phyloP scores from a whole-genome alignment of 2,113 vertebrate species.

The Lipotes vexillifer region DNA sequence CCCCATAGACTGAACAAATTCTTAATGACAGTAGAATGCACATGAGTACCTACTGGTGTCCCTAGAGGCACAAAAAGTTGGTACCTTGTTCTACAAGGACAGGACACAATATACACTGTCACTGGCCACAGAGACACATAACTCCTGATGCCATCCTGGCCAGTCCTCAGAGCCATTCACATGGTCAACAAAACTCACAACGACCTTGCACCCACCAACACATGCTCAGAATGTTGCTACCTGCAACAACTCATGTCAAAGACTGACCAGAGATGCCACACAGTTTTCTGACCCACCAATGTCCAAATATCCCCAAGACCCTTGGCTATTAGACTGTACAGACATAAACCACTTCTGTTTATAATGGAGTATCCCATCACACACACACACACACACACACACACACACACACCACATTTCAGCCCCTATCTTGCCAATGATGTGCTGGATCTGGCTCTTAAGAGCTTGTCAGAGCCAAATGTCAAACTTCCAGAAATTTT shows the following conservation, averaged over 20 bases:
- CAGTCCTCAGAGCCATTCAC: background rate
- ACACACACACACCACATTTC: background rate
- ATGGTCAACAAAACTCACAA: background rate
- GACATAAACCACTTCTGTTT: background rate
- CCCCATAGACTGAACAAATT: background rate
- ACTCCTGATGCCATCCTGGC: background rate
- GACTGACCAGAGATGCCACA: background rate
- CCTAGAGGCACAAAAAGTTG: background rate
- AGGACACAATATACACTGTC: background rate
- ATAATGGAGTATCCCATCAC: background rate
- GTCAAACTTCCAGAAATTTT: slow-evolving; percentile 8
- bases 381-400: background rate
- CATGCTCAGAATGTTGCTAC: background rate
- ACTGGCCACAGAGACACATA: background rate
- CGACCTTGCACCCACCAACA: background rate
- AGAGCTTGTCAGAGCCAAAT: background rate
- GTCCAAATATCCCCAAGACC: background rate
- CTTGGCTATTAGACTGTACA: background rate
- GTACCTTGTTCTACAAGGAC: background rate
- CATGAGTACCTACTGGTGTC: background rate
- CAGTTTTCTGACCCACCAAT: background rate
- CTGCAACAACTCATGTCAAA: background rate
- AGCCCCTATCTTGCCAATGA: background rate
- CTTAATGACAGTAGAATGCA: background rate
- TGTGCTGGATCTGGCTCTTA: background rate